These are phyloP conservation scores for Spea multiplicata DNA, from an alignment of 2,113 vertebrate species.

Conservation along the genomic window DNA sequence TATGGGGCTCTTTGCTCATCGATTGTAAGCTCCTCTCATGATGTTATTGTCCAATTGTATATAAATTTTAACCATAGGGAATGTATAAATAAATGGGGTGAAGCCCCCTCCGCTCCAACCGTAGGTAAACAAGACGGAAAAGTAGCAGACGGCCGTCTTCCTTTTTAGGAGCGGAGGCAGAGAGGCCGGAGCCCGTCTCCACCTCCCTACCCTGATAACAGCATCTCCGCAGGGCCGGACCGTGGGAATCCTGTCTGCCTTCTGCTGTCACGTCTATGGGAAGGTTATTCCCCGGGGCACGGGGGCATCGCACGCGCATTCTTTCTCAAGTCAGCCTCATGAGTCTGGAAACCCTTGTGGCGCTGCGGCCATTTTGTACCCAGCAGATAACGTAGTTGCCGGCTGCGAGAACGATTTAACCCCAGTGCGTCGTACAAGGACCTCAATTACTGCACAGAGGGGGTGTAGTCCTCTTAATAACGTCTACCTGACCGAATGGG, in stretches of 20 bases:
- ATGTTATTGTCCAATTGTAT: no score
- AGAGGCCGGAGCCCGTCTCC: neutral
- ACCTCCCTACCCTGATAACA: constrained; percentile 21
- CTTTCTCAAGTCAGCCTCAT: constrained; percentile 36
- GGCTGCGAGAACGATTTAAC: no score
- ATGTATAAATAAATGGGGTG: neutral
- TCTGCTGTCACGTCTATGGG: constrained; percentile 41
- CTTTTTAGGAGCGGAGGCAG: constrained; percentile 31
- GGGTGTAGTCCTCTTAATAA: no score
- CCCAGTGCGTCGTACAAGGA: no score
- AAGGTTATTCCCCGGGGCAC: constrained; percentile 43
- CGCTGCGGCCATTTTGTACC: neutral
- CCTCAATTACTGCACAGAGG: no score
- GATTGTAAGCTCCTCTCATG: no score
- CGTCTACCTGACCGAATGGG: no score
- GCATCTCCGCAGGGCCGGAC: constrained; percentile 17
- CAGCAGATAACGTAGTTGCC: neutral
- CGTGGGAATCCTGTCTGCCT: constrained; percentile 38
- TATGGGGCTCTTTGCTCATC: no score
- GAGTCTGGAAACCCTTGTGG: neutral
- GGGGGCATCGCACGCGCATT: constrained; percentile 43
- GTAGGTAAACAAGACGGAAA: constrained; percentile 28
- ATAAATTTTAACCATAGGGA: no score
- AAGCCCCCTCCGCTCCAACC: neutral
- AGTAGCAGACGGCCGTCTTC: neutral